A percentile compares a stretch with the other conserved stretches of the same genome.
Conservation (phyloP, 2,888 invertebrate genomes). For the Athripsodes cinereus region DNA sequence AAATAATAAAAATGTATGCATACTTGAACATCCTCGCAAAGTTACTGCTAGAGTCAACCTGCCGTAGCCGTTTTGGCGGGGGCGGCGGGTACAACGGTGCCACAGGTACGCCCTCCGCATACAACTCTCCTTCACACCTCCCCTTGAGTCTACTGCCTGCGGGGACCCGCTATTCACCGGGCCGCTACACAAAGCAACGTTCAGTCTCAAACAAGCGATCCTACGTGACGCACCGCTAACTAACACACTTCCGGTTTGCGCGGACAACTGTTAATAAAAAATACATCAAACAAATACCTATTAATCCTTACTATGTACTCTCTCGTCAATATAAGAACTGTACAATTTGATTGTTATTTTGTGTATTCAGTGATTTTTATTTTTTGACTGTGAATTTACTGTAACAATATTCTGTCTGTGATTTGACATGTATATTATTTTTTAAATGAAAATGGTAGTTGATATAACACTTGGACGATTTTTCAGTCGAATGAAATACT, state of each 20-base stretch:
- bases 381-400: slow-evolving; percentile 5
- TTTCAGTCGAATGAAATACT: neutral
- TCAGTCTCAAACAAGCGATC: slow-evolving; percentile 47
- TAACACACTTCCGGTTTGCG: slow-evolving; percentile 24
- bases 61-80: slow-evolving; percentile 21
- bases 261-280: slow-evolving; percentile 5
- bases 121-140: neutral
- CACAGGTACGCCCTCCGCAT: slow-evolving; percentile 11
- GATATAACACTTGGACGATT: slow-evolving; percentile 11
- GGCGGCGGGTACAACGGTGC: slow-evolving; percentile 20
- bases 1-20: too few species aligned
- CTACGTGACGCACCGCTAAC: slow-evolving; percentile 32
- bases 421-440: neutral
- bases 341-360: too few species aligned
- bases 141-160: slow-evolving; percentile 28
- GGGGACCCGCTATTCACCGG: slow-evolving; percentile 36
- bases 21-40: slow-evolving; percentile 32
- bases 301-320: neutral
- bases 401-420: neutral
- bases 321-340: neutral
- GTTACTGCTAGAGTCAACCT: slow-evolving; percentile 40
- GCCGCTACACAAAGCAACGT: slow-evolving; percentile 29
- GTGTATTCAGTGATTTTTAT: neutral
- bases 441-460: slow-evolving; percentile 15
- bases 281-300: slow-evolving; percentile 5